These are phyloP conservation scores for Corynorhinus townsendii DNA, from an alignment of 2,113 vertebrate species.

Conservation along the genomic window DNA sequence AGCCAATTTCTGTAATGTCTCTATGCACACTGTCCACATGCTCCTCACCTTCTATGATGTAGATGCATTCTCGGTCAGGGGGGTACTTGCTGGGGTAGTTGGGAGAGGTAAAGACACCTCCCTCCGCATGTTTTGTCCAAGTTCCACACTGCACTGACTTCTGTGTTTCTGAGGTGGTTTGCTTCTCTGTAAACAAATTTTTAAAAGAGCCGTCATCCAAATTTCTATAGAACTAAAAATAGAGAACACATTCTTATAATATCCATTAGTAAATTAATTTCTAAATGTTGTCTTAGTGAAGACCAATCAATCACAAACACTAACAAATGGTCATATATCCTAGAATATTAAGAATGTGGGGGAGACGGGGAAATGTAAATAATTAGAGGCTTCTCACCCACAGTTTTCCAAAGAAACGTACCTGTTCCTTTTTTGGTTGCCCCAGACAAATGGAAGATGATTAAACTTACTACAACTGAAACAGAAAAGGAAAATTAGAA, in stretches of 20 bases:
- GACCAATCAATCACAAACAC: slow-evolving; percentile 36
- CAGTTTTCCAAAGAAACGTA: slow-evolving; percentile 78
- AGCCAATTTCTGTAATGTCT: background rate
- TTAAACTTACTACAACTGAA: slow-evolving; percentile 99
- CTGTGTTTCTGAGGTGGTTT: slow-evolving; percentile 92
- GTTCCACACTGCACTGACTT: slow-evolving; percentile 95
- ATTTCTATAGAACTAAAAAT: slow-evolving; percentile 43
- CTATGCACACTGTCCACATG: background rate
- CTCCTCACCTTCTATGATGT: slow-evolving; percentile 97
- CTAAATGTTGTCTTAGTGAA: slow-evolving; percentile 16
- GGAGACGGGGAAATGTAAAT: background rate
- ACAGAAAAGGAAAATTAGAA: slow-evolving; percentile 66
- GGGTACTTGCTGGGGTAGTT: slow-evolving; percentile 99
- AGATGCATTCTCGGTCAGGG: slow-evolving; percentile 96
- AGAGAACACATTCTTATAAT: slow-evolving; percentile 43
- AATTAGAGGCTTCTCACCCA: background rate
- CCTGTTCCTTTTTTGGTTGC: slow-evolving; percentile 98
- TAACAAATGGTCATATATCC: slow-evolving; percentile 2
- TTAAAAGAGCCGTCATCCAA: slow-evolving; percentile 51
- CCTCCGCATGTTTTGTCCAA: slow-evolving; percentile 97
- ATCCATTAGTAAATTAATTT: slow-evolving; percentile 60
- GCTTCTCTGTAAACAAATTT: slow-evolving; percentile 84
- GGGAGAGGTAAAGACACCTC: slow-evolving; percentile 97
- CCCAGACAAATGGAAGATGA: slow-evolving; percentile 95
- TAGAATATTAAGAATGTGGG: background rate